phyloP scores from a whole-genome alignment of 2,797 vertebrate species.

The Diplodus sargus region DNA sequence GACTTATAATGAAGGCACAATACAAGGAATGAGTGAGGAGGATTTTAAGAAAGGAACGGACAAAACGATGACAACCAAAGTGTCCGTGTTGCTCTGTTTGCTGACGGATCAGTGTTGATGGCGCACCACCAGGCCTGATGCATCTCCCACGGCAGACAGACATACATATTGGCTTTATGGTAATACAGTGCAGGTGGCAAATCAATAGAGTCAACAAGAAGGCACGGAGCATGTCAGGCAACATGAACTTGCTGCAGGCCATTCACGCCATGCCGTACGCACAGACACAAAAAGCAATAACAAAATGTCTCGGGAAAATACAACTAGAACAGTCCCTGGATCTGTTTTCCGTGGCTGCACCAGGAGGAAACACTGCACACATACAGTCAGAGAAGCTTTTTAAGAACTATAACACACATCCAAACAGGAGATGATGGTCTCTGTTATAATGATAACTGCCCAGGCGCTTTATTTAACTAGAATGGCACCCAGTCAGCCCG shows the following conservation, averaged over 20 bases:
- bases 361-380: neutral
- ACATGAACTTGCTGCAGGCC: conserved; percentile 15
- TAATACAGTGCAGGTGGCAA: conserved; percentile 59
- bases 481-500: too few species aligned
- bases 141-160: conserved; percentile 41
- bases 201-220: conserved; percentile 66
- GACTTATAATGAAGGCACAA: conserved; percentile 2
- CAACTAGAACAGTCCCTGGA: conserved; percentile 8
- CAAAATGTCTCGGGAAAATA: conserved; percentile 1
- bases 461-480: too few species aligned
- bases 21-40: neutral
- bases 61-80: neutral
- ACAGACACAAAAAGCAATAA: conserved; percentile 7
- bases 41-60: conserved; percentile 8
- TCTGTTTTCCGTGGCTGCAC: conserved; percentile 15
- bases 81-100: conserved; percentile 37
- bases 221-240: conserved; percentile 15
- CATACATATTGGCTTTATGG: conserved; percentile 69
- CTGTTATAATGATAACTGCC: neutral
- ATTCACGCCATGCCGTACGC: conserved; percentile 22
- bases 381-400: conserved; percentile 7
- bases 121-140: conserved; percentile 52
- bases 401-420: neutral
- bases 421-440: neutral
- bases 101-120: conserved; percentile 35